Base-by-base conservation (phyloP, 2,113 vertebrate species). In the Petroica traversi region DNA sequence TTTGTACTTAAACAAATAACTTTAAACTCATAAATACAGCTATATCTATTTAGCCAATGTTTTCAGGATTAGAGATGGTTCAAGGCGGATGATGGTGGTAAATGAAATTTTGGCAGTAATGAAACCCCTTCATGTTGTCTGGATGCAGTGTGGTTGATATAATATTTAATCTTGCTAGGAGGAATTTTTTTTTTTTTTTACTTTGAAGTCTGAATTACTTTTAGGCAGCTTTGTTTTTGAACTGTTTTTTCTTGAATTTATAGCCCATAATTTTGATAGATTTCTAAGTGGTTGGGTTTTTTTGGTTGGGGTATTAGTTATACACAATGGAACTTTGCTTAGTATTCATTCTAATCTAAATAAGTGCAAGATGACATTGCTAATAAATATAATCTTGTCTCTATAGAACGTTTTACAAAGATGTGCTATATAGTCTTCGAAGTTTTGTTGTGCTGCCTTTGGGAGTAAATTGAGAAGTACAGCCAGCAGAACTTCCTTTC, bases 391-490 rank as follows among this genome's bases (percentile, higher is more conserved):
- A 66, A 20, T 82, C 61, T 85, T 75, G 28, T 94, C 54, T 95
- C 68, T 92, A 51, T 52, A 86, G 63, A 77, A 49, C 52, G 40
- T 93, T 84, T 85, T 3, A 43, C 77, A 83, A 75, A 45, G 66
- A 59, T 49, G 26, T 91, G 46, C 76, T 78, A 2, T 64, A 48
- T 85, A 62, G 40, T 79, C 93, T 92, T 45, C 19, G 61, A 92
- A 94, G 80, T 96, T 97, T 93, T 97, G 76, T 96, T 97, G 71
- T 88, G 95, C 87, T 96, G 94, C 94, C 91, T 96, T 85, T 88
- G 96, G 84, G 96, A 97, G 48, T 69, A 85, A 95, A 93, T 79
- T 94, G 78, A 85, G 90, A 94, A 95, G 95, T 97, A 97, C 89
- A 97, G 58, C 75, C 72, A 92, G 90, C 67, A 87, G 82, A 85